A percentile compares a stretch with the other conserved stretches of the same genome.
Evolutionary conservation across 2,113 vertebrate genomes (phyloP).

Genomic region (Pan troglodytes): NHGRI_mPanTro3-v2.1_pri NC_086015.1:24849501-24850000

Average conservation of each 20-base stretch:
- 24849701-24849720: neutral
- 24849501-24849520: neutral
- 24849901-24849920: neutral
- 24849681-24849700: neutral
- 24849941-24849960: neutral
- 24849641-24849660: neutral
- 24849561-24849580: neutral
- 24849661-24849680: neutral
- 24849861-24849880: neutral
- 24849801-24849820: neutral
- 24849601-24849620: neutral
- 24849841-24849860: rapidly evolving
- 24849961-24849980: neutral
- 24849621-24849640: neutral
- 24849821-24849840: rapidly evolving
- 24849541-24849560: neutral
- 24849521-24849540: neutral
- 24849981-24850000: neutral
- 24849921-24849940: neutral
- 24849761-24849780: neutral
- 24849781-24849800: neutral
- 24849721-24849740: neutral
- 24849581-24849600: neutral
- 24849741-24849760: neutral
- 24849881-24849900: neutral